Conservation (phyloP, 2,113 vertebrate genomes). For the Beaufortia kweichowensis region DNA sequence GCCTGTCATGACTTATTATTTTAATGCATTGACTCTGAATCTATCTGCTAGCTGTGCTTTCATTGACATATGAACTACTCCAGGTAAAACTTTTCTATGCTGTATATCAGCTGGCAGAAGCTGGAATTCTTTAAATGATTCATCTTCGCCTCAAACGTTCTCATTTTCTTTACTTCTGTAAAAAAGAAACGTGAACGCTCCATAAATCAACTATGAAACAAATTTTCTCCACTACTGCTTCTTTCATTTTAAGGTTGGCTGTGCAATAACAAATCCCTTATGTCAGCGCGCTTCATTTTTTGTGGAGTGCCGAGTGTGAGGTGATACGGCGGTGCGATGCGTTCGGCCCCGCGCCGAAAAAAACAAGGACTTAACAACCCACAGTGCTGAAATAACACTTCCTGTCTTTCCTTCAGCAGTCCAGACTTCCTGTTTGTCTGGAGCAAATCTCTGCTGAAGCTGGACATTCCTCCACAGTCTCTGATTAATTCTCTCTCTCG, state of each 20-base stretch:
- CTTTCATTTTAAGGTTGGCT: conserved; percentile 45
- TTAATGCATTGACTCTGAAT: background rate
- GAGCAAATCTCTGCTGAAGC: conserved; percentile 71
- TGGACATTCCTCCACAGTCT: conserved; percentile 62
- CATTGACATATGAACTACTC: background rate
- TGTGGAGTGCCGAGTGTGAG: conserved; percentile 17
- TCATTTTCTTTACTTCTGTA: conserved; percentile 17
- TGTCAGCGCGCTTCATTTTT: conserved; percentile 30
- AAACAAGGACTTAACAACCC: conserved; percentile 71
- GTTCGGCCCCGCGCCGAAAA: conserved; percentile 54
- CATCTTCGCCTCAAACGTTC: background rate
- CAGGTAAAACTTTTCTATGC: background rate
- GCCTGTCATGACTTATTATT: background rate
- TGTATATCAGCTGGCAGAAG: background rate
- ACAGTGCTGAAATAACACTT: conserved; percentile 69
- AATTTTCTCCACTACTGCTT: conserved; percentile 38
- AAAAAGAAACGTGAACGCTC: conserved; percentile 5
- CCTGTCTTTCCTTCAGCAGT: conserved; percentile 65
- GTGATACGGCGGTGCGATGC: conserved; percentile 49
- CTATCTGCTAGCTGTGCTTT: background rate
- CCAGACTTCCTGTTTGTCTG: conserved; percentile 74
- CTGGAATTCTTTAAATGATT: conserved; percentile 5
- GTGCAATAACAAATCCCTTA: conserved; percentile 47
- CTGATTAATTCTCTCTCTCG: conserved; percentile 6
- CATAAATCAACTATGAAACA: conserved; percentile 45